These are phyloP conservation scores for Leucania comma DNA, from an alignment of 2,888 invertebrate species.

Conservation along the genomic window DNA sequence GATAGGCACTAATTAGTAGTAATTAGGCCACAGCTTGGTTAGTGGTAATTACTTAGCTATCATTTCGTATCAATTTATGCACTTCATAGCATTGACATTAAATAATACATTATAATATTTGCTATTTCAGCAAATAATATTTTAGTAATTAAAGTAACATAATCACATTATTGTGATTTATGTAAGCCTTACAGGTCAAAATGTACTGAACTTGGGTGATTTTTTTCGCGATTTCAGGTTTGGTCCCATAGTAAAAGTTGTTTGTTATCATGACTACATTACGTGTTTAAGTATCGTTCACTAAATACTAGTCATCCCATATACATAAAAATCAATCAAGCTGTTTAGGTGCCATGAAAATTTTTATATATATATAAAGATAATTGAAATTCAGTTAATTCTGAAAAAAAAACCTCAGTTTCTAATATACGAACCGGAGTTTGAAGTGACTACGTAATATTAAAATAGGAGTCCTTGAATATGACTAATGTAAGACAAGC, in stretches of 20 bases:
- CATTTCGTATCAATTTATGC: not conserved
- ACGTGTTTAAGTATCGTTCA: too few relatives aligned
- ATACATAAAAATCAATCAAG: too few relatives aligned
- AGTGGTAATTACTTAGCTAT: constrained; percentile 16
- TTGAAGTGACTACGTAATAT: constrained; percentile 4
- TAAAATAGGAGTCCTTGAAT: constrained; percentile 39
- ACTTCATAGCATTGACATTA: not conserved
- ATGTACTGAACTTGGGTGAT: too few relatives aligned
- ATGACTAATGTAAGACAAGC: constrained; percentile 56
- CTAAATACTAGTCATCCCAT: too few relatives aligned
- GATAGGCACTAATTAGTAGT: constrained; percentile 9
- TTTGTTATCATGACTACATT: too few relatives aligned
- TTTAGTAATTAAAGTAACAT: not conserved
- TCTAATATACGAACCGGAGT: not conserved
- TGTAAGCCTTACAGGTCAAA: too few relatives aligned
- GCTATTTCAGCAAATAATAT: not conserved
- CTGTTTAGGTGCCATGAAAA: too few relatives aligned
- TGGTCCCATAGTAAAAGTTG: too few relatives aligned
- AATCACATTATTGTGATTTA: not conserved
- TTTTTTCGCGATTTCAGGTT: too few relatives aligned
- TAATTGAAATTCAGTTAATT: too few relatives aligned
- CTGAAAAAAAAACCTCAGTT: not conserved
- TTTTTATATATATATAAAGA: too few relatives aligned
- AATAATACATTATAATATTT: not conserved
- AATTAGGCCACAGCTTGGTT: constrained; percentile 9